Conservation (phyloP, 2,888 invertebrate genomes). For the Caenorhabditis japonica region DNA sequence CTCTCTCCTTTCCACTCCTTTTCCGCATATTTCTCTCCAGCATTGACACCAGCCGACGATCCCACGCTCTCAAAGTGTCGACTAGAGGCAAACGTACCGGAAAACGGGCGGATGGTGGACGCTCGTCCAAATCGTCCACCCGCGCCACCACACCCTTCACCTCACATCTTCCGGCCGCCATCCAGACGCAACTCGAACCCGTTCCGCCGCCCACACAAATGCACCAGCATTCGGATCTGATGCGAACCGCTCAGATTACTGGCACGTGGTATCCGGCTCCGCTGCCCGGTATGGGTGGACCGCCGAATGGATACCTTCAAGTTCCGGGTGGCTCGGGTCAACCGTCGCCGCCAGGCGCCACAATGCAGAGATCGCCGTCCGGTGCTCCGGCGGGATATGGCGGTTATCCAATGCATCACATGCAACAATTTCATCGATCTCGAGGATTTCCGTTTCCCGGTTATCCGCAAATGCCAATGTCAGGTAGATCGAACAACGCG, state of each 20-base stretch:
- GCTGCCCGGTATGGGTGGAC: neutral
- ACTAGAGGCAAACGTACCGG: constrained; percentile 36
- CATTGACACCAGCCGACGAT: no score
- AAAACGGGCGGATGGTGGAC: constrained; percentile 4
- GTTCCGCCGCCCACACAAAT: constrained; percentile 40
- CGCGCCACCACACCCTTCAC: constrained; percentile 11
- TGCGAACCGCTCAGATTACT: constrained; percentile 22
- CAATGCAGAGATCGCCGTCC: constrained; percentile 23
- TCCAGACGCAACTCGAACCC: constrained; percentile 32
- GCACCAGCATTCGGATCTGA: constrained; percentile 27
- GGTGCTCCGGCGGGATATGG: constrained; percentile 33
- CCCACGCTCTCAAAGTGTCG: constrained; percentile 49
- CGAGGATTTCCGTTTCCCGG: constrained; percentile 48
- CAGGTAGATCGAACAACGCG: constrained; percentile 15
- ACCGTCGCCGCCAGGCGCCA: constrained; percentile 20
- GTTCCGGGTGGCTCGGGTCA: constrained; percentile 11
- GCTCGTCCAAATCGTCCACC: constrained; percentile 1
- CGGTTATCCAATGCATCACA: constrained; percentile 13
- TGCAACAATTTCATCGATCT: constrained; percentile 43
- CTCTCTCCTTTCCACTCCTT: neutral
- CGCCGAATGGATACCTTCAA: constrained; percentile 29
- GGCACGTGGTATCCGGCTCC: constrained; percentile 20
- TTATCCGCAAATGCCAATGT: constrained; percentile 4
- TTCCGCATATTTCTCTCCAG: neutral
- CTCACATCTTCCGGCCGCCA: constrained; percentile 23